These are phyloP conservation scores for Salpingus planirostris DNA, from an alignment of 2,888 invertebrate genomes.

Conservation along the genomic window DNA sequence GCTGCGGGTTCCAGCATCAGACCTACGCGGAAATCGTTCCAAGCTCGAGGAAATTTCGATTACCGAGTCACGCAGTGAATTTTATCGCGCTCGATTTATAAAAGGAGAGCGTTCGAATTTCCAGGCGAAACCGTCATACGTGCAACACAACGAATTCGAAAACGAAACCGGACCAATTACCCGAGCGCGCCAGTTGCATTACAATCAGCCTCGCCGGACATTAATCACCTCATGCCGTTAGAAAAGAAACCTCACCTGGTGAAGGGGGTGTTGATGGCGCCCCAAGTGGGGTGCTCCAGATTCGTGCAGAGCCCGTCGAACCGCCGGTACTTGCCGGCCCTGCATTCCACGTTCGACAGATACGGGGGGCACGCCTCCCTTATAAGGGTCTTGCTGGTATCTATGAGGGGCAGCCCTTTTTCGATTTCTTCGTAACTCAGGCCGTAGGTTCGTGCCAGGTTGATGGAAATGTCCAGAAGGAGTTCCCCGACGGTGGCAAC, in stretches of 20 bases:
- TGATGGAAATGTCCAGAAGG: conserved; percentile 75
- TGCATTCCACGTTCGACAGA: conserved; percentile 78
- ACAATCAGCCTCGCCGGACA: no score
- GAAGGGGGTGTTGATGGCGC: conserved; percentile 75
- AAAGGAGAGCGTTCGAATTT: no score
- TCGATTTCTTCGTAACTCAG: conserved; percentile 79
- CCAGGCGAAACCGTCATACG: no score
- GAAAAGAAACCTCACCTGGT: conserved; percentile 52
- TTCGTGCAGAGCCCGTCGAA: conserved; percentile 86
- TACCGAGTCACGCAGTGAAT: no score
- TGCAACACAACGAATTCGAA: no score
- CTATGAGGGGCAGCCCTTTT: conserved; percentile 76
- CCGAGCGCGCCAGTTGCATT: no score
- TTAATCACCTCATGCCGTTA: no score
- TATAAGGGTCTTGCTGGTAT: conserved; percentile 79
- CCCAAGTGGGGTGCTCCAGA: conserved; percentile 83
- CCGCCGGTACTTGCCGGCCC: conserved; percentile 79
- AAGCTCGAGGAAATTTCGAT: no score
- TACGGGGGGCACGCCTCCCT: conserved; percentile 82
- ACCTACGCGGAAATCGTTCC: no score
- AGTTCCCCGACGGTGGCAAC: conserved; percentile 81
- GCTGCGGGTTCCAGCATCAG: no score
- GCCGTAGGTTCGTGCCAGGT: conserved; percentile 77
- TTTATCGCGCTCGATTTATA: no score
- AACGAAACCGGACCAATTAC: no score